These are phyloP conservation scores for Merodon equestris DNA, from an alignment of 2,888 invertebrate species.

Conservation along the genomic window DNA sequence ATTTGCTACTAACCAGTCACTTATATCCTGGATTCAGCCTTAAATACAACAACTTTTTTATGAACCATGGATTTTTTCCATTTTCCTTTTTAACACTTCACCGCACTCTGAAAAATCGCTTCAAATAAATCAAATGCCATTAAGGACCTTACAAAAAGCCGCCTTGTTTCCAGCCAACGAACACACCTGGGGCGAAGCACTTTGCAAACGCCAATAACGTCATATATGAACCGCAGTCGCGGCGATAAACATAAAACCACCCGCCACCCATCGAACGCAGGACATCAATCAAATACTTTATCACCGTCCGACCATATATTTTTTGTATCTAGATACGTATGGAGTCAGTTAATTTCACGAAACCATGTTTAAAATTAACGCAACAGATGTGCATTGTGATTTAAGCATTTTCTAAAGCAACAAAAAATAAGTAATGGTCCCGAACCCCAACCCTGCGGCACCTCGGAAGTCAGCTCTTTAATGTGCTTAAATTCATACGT, in stretches of 20 bases:
- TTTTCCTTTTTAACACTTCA: not conserved
- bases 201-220: no score
- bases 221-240: no score
- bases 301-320: constrained; percentile 5
- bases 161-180: no score
- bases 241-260: no score
- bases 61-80: no score
- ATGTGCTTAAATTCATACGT: not conserved
- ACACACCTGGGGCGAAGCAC: no score
- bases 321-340: not conserved
- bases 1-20: no score
- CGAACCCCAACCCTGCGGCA: not conserved
- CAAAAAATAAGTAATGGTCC: not conserved
- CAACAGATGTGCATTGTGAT: constrained; percentile 48
- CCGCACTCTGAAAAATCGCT: constrained; percentile 20
- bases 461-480: not conserved
- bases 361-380: constrained; percentile 44
- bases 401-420: not conserved
- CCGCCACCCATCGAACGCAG: constrained; percentile 4
- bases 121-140: constrained; percentile 49
- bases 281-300: constrained; percentile 56
- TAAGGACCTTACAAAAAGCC: constrained; percentile 20
- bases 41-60: no score
- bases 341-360: constrained; percentile 48
- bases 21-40: no score